These are phyloP conservation scores for Phanerotoma sp. DNA, from an alignment of 2,888 invertebrate species.

Conservation along the genomic window DNA sequence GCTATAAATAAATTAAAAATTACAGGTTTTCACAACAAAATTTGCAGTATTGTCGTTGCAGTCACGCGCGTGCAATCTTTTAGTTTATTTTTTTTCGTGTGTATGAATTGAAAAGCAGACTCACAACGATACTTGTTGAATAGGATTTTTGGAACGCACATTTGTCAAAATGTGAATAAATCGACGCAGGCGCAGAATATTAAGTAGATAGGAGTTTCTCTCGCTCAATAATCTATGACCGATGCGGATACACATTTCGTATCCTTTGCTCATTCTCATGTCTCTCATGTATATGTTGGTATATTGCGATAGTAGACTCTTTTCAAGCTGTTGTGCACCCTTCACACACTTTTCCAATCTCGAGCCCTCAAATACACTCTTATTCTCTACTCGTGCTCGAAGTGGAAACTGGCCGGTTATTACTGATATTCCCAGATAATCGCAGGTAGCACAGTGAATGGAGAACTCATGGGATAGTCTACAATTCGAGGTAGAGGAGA, in stretches of 20 bases:
- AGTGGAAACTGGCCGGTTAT: conserved; percentile 13
- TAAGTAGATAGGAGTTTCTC: conserved; percentile 2
- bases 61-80: too few species aligned
- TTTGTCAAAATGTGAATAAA: not conserved
- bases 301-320: not conserved
- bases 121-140: too few species aligned
- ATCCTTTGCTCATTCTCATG: conserved; percentile 7
- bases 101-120: too few species aligned
- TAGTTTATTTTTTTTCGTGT: too few species aligned
- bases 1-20: too few species aligned
- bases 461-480: conserved; percentile 17
- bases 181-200: not conserved
- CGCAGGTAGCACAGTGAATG: conserved; percentile 17
- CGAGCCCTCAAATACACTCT: conserved; percentile 10
- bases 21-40: too few species aligned
- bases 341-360: not conserved
- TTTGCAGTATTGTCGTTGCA: too few species aligned
- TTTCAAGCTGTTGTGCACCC: not conserved
- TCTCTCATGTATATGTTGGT: not conserved
- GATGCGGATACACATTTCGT: conserved; percentile 9
- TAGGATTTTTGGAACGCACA: too few species aligned
- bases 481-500: conserved; percentile 1
- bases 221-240: conserved; percentile 12
- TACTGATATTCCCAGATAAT: conserved; percentile 24
- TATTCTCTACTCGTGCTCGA: not conserved